These are phyloP conservation scores for Melinopterus prodromus DNA, from an alignment of 2,888 invertebrate genomes.

Conservation along the genomic window DNA sequence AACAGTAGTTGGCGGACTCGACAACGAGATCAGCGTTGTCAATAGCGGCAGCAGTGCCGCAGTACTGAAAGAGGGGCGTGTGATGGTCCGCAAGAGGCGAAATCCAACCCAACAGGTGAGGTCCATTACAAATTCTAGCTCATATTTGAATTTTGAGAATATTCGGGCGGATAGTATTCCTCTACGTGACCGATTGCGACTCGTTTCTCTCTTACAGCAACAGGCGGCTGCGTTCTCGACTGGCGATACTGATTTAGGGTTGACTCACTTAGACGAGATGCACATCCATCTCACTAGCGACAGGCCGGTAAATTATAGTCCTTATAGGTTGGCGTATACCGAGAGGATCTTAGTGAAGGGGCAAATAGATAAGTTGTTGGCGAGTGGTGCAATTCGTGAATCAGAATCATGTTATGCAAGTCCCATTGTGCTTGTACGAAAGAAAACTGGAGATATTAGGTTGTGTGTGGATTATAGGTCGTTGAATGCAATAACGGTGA, in stretches of 20 bases:
- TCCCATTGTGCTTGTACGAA: slow-evolving; percentile 41
- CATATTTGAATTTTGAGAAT: slow-evolving; percentile 6
- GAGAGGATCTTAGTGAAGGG: slow-evolving; percentile 41
- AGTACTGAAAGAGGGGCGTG: not conserved
- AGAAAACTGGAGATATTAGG: slow-evolving; percentile 44
- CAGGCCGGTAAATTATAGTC: slow-evolving; percentile 46
- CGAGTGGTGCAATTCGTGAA: slow-evolving; percentile 39
- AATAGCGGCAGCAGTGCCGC: not conserved
- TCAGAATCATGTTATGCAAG: slow-evolving; percentile 33
- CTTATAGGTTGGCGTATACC: slow-evolving; percentile 47
- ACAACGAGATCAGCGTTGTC: not conserved
- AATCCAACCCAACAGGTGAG: not conserved
- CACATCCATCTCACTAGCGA: slow-evolving; percentile 44
- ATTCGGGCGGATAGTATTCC: not conserved
- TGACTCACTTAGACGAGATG: slow-evolving; percentile 32
- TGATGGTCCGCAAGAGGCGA: not conserved
- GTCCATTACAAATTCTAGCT: too few species aligned
- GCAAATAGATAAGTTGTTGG: slow-evolving; percentile 40
- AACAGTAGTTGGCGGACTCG: not conserved
- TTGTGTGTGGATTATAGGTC: slow-evolving; percentile 49
- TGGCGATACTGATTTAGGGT: slow-evolving; percentile 26
- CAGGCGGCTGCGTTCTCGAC: slow-evolving; percentile 23
- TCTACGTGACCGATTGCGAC: not conserved
- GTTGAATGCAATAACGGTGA: slow-evolving; percentile 50
- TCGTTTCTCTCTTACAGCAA: slow-evolving; percentile 8